Base-by-base conservation (phyloP, 2,113 vertebrate genomes). In the Cnemophilus loriae region DNA sequence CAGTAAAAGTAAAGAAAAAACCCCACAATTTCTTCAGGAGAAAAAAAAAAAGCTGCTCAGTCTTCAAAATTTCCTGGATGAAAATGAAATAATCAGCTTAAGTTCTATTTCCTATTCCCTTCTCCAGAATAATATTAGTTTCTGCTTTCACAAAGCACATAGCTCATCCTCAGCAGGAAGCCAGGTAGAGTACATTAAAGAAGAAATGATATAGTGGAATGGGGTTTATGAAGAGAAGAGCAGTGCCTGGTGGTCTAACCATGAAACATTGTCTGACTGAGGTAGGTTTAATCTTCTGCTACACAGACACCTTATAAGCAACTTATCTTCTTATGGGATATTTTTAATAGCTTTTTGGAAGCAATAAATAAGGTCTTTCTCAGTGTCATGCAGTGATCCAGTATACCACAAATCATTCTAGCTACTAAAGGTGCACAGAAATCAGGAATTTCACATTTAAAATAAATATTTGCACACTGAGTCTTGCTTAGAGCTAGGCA, bases 331-430 rank as follows among this genome's bases (percentile, higher is more conserved):
- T 94, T 89, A 44, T 18, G 60, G 75, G 93, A 91, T 95, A 82
- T 92, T 96, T 92, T 96, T 97, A 93, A 95, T 92, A 90, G 89
- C 77, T 94, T 95, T 96, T 94, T 77, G 76, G 83, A 93, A 93
- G 79, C 56, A 88, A 92, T 96, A 88, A 97, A 69, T 95, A 95
- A 96, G 90, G 64, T n/a, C 53, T 90, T 93, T 95, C 63, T 69
- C 74, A 61, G 59, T 61, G 67, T 75, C 71, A 81, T 64, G 85
- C 89, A 93, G 90, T 81, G 84, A 92, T 39, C 37, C 61, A 41
- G 70, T 59, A 73, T 50, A 79, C 74, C 71, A 67, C 60, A 91
- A 92, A 84, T 84, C 78, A 75, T 80, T 78, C 55, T 64, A 68
- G n/a, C n/a, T 84, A 30, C 19, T 67, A 90, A 63, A 87, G 44